These are phyloP conservation scores for Pristionchus exspectatus DNA, from an alignment of 2,888 invertebrate species.

Conservation along the genomic window DNA sequence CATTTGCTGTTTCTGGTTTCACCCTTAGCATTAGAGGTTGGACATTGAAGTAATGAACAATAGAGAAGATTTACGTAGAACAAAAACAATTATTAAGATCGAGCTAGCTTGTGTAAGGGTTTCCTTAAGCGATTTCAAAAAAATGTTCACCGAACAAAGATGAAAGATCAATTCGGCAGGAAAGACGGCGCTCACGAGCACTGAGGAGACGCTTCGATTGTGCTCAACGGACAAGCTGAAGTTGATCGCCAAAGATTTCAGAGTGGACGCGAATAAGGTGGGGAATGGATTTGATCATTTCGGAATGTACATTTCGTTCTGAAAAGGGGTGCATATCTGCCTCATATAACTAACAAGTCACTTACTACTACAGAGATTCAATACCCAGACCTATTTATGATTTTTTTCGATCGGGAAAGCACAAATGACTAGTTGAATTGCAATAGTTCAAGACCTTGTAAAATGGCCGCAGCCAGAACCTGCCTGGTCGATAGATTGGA, in stretches of 20 bases:
- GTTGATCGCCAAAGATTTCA: constrained; percentile 42
- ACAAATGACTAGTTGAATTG: background rate
- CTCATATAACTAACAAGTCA: too few species aligned
- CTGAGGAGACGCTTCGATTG: constrained; percentile 36
- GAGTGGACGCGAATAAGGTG: constrained; percentile 44
- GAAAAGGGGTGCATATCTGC: too few species aligned
- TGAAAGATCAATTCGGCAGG: background rate
- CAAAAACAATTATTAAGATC: background rate
- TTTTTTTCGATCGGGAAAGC: too few species aligned
- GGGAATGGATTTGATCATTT: background rate
- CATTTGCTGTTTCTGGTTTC: background rate
- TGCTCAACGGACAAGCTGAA: background rate
- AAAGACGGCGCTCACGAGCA: background rate
- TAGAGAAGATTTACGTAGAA: background rate
- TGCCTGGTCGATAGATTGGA: background rate
- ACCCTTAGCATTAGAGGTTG: background rate
- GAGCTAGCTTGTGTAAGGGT: too few species aligned
- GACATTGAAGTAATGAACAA: background rate
- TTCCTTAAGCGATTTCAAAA: background rate
- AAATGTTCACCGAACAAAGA: background rate
- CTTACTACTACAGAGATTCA: too few species aligned
- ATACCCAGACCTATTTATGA: too few species aligned
- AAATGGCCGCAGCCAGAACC: too few species aligned
- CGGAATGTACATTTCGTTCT: background rate
- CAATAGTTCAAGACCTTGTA: too few species aligned